Conservation (phyloP, 2,797 vertebrate genomes). For the Pelodytes ibericus region DNA sequence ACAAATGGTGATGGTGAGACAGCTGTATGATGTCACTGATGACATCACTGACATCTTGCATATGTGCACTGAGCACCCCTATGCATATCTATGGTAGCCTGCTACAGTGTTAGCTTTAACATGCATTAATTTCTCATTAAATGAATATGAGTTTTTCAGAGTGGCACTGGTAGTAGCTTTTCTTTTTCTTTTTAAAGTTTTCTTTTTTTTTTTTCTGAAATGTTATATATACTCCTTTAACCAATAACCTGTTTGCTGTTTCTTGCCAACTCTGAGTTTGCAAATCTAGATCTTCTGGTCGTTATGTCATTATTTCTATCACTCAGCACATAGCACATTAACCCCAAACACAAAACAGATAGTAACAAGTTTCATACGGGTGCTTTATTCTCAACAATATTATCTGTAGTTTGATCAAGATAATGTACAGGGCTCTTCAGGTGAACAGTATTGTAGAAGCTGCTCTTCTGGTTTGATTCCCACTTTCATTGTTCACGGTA, state of each 20-base stretch:
- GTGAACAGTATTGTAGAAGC: background rate
- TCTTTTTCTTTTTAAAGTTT: too few species aligned
- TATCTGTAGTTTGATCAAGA: background rate
- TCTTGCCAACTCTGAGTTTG: background rate
- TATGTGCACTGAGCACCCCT: too few species aligned
- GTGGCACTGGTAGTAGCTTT: too few species aligned
- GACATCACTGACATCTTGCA: too few species aligned
- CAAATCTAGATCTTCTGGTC: slow-evolving; percentile 1
- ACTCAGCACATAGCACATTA: background rate
- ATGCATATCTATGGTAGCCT: too few species aligned
- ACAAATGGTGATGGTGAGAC: too few species aligned
- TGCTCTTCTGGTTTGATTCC: background rate
- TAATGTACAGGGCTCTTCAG: background rate
- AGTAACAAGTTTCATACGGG: background rate
- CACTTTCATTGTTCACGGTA: background rate
- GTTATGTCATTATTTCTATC: background rate
- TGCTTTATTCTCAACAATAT: background rate
- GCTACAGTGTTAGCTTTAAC: too few species aligned
- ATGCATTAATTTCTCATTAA: too few species aligned
- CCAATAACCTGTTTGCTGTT: background rate
- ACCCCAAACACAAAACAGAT: background rate
- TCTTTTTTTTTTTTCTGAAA: too few species aligned
- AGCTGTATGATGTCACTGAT: too few species aligned
- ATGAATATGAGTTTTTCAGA: too few species aligned
- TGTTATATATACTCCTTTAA: background rate